Evolutionary conservation across 2,113 vertebrate species (phyloP).

Genomic region (Hydropotes inermis): DNA sequence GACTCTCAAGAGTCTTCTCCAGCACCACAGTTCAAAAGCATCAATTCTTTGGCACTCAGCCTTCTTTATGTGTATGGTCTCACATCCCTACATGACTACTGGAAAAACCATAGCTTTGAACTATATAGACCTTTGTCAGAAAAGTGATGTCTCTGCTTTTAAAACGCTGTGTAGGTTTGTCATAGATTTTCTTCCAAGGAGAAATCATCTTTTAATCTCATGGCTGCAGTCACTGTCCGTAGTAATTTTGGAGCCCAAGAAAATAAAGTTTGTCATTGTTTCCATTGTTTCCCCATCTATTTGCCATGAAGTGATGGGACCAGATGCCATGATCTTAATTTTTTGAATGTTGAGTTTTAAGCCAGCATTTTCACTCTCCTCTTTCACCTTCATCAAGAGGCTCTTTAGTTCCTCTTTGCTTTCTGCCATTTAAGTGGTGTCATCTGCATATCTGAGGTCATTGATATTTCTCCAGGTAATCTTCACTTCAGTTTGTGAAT

Average conservation of each 20-base stretch:
- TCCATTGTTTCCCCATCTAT: not conserved
- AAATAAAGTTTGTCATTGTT: not conserved
- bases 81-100: not conserved
- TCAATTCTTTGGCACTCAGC: not conserved
- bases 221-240: not conserved
- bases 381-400: not conserved
- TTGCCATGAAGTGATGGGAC: not conserved
- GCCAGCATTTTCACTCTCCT: not conserved
- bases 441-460: not conserved
- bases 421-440: not conserved
- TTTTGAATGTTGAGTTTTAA: not conserved
- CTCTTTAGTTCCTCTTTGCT: not conserved
- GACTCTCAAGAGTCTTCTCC: not conserved
- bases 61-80: not conserved
- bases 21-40: not conserved
- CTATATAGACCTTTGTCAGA: not conserved
- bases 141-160: not conserved
- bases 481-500: not conserved
- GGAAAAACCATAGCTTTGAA: not conserved
- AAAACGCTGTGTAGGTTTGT: not conserved
- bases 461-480: not conserved
- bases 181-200: not conserved
- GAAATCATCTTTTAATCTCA: not conserved
- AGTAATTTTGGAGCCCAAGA: not conserved
- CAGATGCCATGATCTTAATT: not conserved